phyloP scores from a whole-genome alignment of 1,140 invertebrate genomes.

The Papilio machaon region DNA sequence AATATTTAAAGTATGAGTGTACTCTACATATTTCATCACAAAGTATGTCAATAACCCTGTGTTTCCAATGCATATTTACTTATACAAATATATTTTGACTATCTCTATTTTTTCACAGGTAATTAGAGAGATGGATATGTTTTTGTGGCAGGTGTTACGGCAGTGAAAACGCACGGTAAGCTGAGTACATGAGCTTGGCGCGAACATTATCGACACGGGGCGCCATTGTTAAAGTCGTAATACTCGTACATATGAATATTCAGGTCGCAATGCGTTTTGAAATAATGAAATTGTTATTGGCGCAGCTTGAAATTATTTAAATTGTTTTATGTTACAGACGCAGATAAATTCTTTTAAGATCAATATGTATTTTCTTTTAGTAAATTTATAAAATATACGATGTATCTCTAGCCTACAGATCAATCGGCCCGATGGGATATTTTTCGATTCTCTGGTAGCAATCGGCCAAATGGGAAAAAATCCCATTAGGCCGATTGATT shows the following conservation, averaged over 20 bases:
- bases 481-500: no score
- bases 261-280: conserved; percentile 35
- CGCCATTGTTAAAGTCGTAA: conserved; percentile 25
- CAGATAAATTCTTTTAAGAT: not conserved
- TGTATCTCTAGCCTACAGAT: no score
- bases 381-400: no score
- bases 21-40: not conserved
- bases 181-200: not conserved
- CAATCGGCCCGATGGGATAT: no score
- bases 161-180: not conserved
- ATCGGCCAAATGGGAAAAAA: no score
- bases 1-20: not conserved
- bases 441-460: no score
- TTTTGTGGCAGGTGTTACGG: not conserved
- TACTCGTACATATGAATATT: conserved; percentile 19
- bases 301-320: not conserved
- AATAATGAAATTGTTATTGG: conserved; percentile 19
- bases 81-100: not conserved
- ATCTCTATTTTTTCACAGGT: not conserved
- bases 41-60: not conserved
- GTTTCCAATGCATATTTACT: not conserved
- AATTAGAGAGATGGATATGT: not conserved
- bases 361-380: no score
- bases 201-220: not conserved
- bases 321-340: not conserved